Percentiles rank a stretch among this genome's conserved stretches.
phyloP scores from a whole-genome alignment of 2,888 invertebrate genomes.

The Melangyna quadrimaculata region DNA sequence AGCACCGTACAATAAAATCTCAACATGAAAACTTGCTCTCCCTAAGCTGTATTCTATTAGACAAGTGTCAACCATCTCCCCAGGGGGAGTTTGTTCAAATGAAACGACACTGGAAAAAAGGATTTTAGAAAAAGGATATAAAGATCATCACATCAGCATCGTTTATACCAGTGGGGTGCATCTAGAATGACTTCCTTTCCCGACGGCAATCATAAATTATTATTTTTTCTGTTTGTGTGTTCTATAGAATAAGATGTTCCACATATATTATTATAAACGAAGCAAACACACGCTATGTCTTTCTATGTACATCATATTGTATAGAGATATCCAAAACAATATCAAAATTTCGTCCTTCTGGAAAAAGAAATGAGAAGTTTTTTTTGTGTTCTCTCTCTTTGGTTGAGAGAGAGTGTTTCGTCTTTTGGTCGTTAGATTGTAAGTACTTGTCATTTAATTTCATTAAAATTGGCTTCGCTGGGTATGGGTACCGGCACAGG shows the following conservation, averaged over 20 bases:
- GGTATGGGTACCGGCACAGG: constrained; percentile 50
- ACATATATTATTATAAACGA: constrained; percentile 21
- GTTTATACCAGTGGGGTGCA: constrained; percentile 55
- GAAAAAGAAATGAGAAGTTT: constrained; percentile 34
- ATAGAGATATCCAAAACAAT: constrained; percentile 27
- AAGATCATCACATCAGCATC: constrained; percentile 54
- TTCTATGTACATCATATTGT: neutral
- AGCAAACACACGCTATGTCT: neutral
- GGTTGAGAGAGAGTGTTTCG: constrained; percentile 33
- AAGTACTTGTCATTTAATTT: constrained; percentile 71
- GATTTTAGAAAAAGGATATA: constrained; percentile 50
- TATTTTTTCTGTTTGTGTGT: constrained; percentile 16
- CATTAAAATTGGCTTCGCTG: constrained; percentile 71
- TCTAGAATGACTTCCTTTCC: constrained; percentile 35
- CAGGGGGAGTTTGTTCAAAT: constrained; percentile 36
- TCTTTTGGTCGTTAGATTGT: constrained; percentile 67
- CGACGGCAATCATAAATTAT: constrained; percentile 61
- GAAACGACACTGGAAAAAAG: constrained; percentile 21
- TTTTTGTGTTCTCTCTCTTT: neutral
- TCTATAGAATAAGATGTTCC: constrained; percentile 21
- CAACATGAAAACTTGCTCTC: constrained; percentile 53
- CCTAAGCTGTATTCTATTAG: constrained; percentile 25
- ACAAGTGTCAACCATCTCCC: constrained; percentile 43
- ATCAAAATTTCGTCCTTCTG: constrained; percentile 51
- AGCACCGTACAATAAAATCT: constrained; percentile 50